These are phyloP conservation scores for Heliconius congener DNA, from an alignment of 1,140 invertebrate species.

Conservation along the genomic window DNA sequence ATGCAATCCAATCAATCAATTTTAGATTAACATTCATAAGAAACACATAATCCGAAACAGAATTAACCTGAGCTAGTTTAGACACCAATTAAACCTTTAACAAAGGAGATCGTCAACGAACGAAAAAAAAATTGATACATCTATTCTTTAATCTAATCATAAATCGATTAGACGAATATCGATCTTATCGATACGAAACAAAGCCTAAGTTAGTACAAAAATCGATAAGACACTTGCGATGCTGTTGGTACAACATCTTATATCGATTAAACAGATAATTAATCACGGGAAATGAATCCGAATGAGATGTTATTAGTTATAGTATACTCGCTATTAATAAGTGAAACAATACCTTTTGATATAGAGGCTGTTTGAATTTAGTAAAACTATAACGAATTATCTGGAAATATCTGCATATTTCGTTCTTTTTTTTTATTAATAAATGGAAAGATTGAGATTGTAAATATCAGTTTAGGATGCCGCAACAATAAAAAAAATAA, in stretches of 20 bases:
- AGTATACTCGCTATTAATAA: slow-evolving; percentile 79
- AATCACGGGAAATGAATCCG: slow-evolving; percentile 80
- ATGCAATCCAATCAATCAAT: slow-evolving; percentile 73
- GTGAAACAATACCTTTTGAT: slow-evolving; percentile 73
- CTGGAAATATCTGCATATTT: neutral
- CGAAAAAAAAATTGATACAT: slow-evolving; percentile 78
- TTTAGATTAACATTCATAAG: slow-evolving; percentile 72
- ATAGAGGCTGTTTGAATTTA: slow-evolving; percentile 50
- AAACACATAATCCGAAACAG: slow-evolving; percentile 64
- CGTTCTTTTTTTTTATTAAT: neutral
- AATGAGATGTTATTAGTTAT: slow-evolving; percentile 82
- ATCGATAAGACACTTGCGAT: slow-evolving; percentile 55
- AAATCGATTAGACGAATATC: slow-evolving; percentile 47
- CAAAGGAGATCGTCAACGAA: slow-evolving; percentile 78
- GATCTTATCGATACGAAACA: slow-evolving; percentile 37
- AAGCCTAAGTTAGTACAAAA: slow-evolving; percentile 38
- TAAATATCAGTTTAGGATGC: too few species aligned
- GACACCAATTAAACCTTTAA: slow-evolving; percentile 78
- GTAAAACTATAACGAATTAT: neutral
- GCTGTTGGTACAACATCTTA: slow-evolving; percentile 80
- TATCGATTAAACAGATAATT: slow-evolving; percentile 82
- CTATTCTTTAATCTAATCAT: slow-evolving; percentile 78
- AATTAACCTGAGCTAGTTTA: slow-evolving; percentile 77
- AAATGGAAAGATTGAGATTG: neutral
- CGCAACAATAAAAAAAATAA: neutral